Conservation (phyloP, 2,797 vertebrate species). For the Paratrypauchen microcephalus region DNA sequence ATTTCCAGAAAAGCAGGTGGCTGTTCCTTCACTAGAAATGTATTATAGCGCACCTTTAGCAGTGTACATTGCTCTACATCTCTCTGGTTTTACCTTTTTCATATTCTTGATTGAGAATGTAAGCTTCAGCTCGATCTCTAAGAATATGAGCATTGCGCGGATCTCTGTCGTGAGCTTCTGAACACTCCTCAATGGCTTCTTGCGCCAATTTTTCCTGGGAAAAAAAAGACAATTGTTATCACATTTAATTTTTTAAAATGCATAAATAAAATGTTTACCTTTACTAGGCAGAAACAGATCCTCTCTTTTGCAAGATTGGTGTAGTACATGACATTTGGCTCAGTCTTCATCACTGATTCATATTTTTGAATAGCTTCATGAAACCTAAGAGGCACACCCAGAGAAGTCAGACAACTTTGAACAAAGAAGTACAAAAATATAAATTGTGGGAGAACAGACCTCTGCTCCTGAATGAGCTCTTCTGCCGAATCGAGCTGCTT, state of each 20-base stretch:
- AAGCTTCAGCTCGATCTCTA: slow-evolving; percentile 83
- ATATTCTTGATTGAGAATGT: slow-evolving; percentile 84
- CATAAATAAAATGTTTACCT: slow-evolving; percentile 55
- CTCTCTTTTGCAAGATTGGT: slow-evolving; percentile 80
- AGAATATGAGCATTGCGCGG: slow-evolving; percentile 81
- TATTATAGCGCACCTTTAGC: no score
- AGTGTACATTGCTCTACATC: background rate
- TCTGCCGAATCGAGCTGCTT: slow-evolving; percentile 84
- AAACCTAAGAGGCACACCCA: slow-evolving; percentile 59
- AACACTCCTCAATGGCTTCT: slow-evolving; percentile 79
- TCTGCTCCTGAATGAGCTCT: slow-evolving; percentile 75
- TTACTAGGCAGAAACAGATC: slow-evolving; percentile 83
- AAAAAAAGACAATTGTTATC: background rate
- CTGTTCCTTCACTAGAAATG: no score
- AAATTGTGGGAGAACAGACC: slow-evolving; percentile 55
- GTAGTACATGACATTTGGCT: slow-evolving; percentile 74
- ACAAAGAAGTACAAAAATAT: background rate
- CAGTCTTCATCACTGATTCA: slow-evolving; percentile 77
- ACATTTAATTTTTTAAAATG: background rate
- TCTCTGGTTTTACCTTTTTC: slow-evolving; percentile 76
- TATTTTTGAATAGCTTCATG: slow-evolving; percentile 82
- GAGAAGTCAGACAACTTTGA: background rate
- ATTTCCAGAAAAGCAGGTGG: no score
- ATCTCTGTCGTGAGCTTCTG: slow-evolving; percentile 82
- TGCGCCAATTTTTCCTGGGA: slow-evolving; percentile 37